Percentiles rank a stretch among this genome's conserved stretches.
These are phyloP conservation scores for Drosophila algonquin DNA, from an alignment of 2,888 invertebrate species.

Conservation along the genomic window DNA sequence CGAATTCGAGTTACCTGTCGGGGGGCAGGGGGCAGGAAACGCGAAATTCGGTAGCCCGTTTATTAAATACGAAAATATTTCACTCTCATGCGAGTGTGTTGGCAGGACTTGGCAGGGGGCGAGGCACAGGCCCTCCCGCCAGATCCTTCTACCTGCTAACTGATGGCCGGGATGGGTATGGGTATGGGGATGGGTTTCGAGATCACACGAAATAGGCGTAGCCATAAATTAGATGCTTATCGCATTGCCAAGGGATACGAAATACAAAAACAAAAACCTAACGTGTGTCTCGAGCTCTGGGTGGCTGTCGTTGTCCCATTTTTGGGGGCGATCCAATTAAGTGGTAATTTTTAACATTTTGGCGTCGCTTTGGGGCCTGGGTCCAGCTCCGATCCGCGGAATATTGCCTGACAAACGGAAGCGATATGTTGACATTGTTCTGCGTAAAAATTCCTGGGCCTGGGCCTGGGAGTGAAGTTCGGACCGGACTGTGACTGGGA, in stretches of 20 bases:
- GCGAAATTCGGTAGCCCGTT: slow-evolving; percentile 78
- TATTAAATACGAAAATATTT: slow-evolving; percentile 63
- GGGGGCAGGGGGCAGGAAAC: slow-evolving; percentile 63
- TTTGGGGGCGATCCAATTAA: slow-evolving; percentile 63
- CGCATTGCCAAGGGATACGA: slow-evolving; percentile 35
- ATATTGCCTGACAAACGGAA: slow-evolving; percentile 76
- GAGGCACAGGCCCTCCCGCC: background rate
- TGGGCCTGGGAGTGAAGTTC: slow-evolving; percentile 44
- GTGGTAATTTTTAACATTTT: slow-evolving; percentile 76
- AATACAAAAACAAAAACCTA: slow-evolving; percentile 12
- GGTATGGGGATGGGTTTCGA: slow-evolving; percentile 13
- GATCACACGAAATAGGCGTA: slow-evolving; percentile 64
- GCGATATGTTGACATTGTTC: slow-evolving; percentile 78
- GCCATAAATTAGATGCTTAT: slow-evolving; percentile 79
- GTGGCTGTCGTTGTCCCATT: slow-evolving; percentile 60
- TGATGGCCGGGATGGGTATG: slow-evolving; percentile 15
- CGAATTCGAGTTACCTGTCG: slow-evolving; percentile 9
- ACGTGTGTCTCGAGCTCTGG: slow-evolving; percentile 47
- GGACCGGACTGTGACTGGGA: too few species aligned
- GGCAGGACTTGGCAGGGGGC: background rate
- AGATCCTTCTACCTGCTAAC: slow-evolving; percentile 49
- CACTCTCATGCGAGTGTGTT: slow-evolving; percentile 20
- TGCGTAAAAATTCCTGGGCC: slow-evolving; percentile 59
- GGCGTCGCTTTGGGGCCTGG: slow-evolving; percentile 36
- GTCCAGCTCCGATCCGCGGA: slow-evolving; percentile 32